Conservation (phyloP, 2,888 invertebrate genomes). For the Aspidiotus rigidus region DNA sequence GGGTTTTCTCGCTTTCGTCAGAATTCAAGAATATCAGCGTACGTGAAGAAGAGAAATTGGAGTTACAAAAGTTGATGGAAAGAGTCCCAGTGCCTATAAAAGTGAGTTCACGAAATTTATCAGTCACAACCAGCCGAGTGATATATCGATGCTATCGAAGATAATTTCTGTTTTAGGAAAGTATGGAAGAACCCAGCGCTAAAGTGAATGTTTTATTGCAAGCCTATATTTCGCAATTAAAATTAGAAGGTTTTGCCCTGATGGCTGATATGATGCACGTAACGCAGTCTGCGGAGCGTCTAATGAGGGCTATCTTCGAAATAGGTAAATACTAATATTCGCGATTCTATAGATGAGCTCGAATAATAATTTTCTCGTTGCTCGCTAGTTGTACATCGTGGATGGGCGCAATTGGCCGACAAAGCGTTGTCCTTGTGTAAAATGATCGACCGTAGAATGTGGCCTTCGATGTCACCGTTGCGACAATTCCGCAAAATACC, state of each 20-base stretch:
- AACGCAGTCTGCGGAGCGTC: conserved; percentile 89
- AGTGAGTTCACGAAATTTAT: conserved; percentile 43
- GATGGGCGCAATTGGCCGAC: conserved; percentile 97
- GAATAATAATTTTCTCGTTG: conserved; percentile 42
- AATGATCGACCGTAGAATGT: conserved; percentile 98
- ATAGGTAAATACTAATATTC: conserved; percentile 48
- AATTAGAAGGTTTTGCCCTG: conserved; percentile 94
- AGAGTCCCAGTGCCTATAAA: conserved; percentile 98
- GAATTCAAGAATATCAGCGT: conserved; percentile 92
- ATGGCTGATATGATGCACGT: conserved; percentile 99
- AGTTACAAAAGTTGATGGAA: conserved; percentile 87
- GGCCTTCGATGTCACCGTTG: conserved; percentile 98
- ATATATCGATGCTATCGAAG: too few relatives aligned
- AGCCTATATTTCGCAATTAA: conserved; percentile 96
- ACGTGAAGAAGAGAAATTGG: conserved; percentile 91
- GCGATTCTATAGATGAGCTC: neutral
- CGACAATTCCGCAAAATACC: conserved; percentile 96
- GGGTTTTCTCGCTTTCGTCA: conserved; percentile 95
- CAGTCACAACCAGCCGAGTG: too few relatives aligned
- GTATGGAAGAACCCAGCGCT: conserved; percentile 98
- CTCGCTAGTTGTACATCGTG: conserved; percentile 59
- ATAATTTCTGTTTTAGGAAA: conserved; percentile 47
- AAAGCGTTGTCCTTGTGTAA: conserved; percentile 92
- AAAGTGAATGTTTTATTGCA: conserved; percentile 91
- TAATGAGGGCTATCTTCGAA: conserved; percentile 94